Evolutionary conservation across 2,113 vertebrate genomes (phyloP).

Genomic region (Hystrix cristata): DNA sequence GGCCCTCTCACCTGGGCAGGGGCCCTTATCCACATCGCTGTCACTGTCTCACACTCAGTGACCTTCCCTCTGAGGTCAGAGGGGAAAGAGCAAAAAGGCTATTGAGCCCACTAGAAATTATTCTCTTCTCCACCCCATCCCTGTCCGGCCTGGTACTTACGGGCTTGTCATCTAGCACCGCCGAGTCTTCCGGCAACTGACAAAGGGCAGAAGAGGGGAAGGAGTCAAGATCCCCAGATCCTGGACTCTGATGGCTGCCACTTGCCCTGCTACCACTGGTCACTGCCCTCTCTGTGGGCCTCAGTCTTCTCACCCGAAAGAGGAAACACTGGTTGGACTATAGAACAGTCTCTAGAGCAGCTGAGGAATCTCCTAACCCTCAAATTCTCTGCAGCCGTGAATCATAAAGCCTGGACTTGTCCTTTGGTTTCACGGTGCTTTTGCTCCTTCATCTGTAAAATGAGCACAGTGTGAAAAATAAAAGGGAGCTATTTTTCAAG

Average conservation of each 20-base stretch:
- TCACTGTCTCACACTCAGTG: background rate
- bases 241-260: background rate
- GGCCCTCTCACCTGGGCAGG: background rate
- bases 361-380: background rate
- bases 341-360: background rate
- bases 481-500: background rate
- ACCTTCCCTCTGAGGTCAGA: background rate
- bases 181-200: background rate
- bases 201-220: background rate
- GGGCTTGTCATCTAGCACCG: background rate
- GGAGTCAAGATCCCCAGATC: background rate
- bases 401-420: background rate
- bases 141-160: background rate
- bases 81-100: background rate
- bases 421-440: background rate
- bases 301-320: constrained; percentile 5
- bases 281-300: background rate
- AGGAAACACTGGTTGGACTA: background rate
- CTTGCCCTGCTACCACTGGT: background rate
- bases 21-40: background rate
- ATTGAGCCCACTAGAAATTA: background rate
- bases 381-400: background rate
- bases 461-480: background rate
- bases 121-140: background rate
- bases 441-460: background rate